phyloP scores from a whole-genome alignment of 2,113 vertebrate genomes.

The Catharus bicknelli region DNA sequence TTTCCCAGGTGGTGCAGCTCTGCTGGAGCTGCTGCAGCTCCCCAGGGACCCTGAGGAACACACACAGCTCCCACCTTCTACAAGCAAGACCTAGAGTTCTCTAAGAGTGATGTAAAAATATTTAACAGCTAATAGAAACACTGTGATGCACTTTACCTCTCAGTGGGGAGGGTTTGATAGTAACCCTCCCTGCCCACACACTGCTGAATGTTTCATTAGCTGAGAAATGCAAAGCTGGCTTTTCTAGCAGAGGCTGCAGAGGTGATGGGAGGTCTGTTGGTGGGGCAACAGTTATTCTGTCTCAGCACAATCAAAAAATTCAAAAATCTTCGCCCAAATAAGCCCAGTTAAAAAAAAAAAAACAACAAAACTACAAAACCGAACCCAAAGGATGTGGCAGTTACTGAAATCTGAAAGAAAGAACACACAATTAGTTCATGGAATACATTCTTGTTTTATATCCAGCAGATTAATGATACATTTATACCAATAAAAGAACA shows the following conservation, averaged over 20 bases:
- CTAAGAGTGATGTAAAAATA: slow-evolving; percentile 30
- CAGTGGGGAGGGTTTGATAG: not conserved
- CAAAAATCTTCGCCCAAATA: not conserved
- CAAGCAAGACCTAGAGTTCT: not conserved
- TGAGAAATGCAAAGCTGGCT: not conserved
- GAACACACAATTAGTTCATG: not conserved
- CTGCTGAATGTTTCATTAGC: slow-evolving; percentile 29
- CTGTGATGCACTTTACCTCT: not conserved
- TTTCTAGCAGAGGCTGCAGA: not conserved
- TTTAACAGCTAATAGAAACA: not conserved
- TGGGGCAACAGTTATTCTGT: not conserved
- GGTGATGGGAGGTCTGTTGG: not conserved
- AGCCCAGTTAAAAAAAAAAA: not conserved
- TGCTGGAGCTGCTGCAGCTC: not conserved
- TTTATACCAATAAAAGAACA: not conserved
- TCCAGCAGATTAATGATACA: not conserved
- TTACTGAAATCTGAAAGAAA: not conserved
- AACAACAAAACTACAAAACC: too few relatives aligned
- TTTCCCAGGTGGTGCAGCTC: not conserved
- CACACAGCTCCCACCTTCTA: not conserved
- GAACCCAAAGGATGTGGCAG: not conserved
- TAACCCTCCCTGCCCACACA: not conserved
- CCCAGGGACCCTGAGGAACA: not conserved
- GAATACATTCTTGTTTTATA: not conserved
- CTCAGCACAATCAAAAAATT: not conserved